Evolutionary conservation across 2,888 invertebrate genomes (phyloP), one percentile per base, ranked within the genome.

Genomic region (Catocala fraxini): DNA sequence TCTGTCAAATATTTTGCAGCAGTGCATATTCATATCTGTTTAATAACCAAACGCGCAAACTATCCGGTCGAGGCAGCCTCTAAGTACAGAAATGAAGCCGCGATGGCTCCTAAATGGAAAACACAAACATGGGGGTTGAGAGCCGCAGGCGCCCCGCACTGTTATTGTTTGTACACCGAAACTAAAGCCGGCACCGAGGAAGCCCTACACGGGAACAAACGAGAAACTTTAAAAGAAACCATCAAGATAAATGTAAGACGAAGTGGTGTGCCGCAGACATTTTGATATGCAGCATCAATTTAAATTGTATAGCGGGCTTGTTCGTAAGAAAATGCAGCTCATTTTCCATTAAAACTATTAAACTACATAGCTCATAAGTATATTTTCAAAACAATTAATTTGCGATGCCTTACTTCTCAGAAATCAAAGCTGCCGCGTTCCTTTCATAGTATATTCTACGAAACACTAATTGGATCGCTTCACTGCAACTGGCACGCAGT

Each of bases 111-210:
- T 88, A 87, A 91, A 91, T 88, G 86, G 82, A 80, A 87, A 93
- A 93, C 89, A 90, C 90, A 93, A 93, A 93, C 91, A 93, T 63
- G 52, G 75, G 71, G 77, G 80, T 74, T 80, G 75, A 77, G 70
- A 66, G 89, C 88, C 84, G 84, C 83, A 79, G 87, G 87, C 87
- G 73, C 79, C 61, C 77, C 82, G 82, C 85, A 77, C 80, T 92
- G 91, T 93, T 93, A 90, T 93, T 93, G 93, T 93, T 93, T 91
- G 91, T 83, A 78, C 83, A 82, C 86, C 87, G 81, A 88, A 92
- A 92, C 92, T 91, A 88, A 84, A 83, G 82, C 79, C 73, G 71
- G 81, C 70, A 71, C 75, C 59, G 78, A 77, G 77, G 78, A 81
- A 82, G 65, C 75, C 73, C 69, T 64, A 59, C 68, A 67, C 77